Evolutionary conservation across 2,797 vertebrate genomes (phyloP), one percentile per base, ranked within the genome.

Genomic region (Alcedo atthis): DNA sequence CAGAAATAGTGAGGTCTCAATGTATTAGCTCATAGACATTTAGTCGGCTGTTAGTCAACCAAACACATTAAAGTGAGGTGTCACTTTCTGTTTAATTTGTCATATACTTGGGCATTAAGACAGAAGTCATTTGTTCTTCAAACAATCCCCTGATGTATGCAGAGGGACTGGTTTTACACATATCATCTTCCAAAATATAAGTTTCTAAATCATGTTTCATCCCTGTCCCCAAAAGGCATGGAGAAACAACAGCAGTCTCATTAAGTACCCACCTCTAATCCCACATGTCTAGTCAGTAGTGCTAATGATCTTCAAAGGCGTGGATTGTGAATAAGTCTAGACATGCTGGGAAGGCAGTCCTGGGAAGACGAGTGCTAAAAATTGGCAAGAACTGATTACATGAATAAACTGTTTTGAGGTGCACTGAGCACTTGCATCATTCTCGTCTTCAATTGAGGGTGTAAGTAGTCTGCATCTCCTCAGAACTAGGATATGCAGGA

Each of bases 301-400:
- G 83, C 10, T 92, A 95, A 92, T 68, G 81, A 96, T 77, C 91
- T 95, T 71, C 94, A 88, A 91, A 96, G 93, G 93, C 3, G 54
- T 77, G 83, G 81, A 92, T 25, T 32, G 42, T 20, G 91, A 81
- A 92, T 95, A 42, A 61, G 94, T 61, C 88, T 9, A 66, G 83
- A 88, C 92, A 90, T 15, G 96, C 73, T 22, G 37, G 42, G 45
- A 48, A 93, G 53, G 75, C 86, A 88, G 32, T 20, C 71, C 93
- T 86, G 87, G 85, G 92, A 91, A 88, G 80, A 43, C 4, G 32
- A 92, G 40, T 18, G 25, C 82, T 83, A 62, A 78, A 71, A 93
- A 88, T 2, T 86, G 81, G 87, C 92, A 92, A 57, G 86, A 90
- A 68, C 8, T 43, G 71, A 87, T 87, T 46, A 68, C 77, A 71